Base-by-base conservation (phyloP, 2,797 vertebrate species). In the Acomys russatus region DNA sequence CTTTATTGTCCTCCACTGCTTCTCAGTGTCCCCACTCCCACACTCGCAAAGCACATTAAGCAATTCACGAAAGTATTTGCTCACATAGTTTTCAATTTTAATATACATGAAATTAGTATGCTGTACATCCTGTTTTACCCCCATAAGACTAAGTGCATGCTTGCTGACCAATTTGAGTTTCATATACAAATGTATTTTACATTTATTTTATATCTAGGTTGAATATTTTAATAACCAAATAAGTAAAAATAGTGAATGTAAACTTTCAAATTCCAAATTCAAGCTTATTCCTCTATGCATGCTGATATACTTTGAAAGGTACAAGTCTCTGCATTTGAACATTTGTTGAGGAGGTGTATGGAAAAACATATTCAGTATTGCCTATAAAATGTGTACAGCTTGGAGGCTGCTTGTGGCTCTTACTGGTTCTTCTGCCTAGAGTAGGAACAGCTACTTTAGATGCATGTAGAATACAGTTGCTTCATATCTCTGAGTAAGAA, bases 1-100 rank as follows among this genome's bases (percentile, higher is more conserved):
- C 44, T 90, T 80, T 28, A 33, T 66, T 82, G 12, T 71, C 83
- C 61, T 49, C 33, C 44, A 5, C 78, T 95, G 0, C 9, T 94
- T 61, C 61, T 73, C 25, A 30, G 30, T 86, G 38, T 9, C 0
- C 56, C 9, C 9, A 30, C 2, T 0, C 9, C n/a, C 3, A 70
- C 20, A 17, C 56, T 94, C 22, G 64, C 33, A 94, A 93, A 76
- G 10, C 4, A 85, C 6, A 38, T 35, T 33, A 88, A 73, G 1
- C 54, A 76, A 11, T 84, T 95, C 66, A 92, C 18, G 88, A 73
- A 38, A 91, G 44, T 61, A 95, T 73, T 94, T 80, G 7, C 14
- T 64, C 23, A 71, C 28, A 78, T 44, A 6, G 1, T 9, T 96
- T 94, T 71, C 6, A 86, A 7, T 18, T 76, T 44, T 49, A 83